phyloP scores from a whole-genome alignment of 2,888 invertebrate genomes.

The Achlya flavicornis region DNA sequence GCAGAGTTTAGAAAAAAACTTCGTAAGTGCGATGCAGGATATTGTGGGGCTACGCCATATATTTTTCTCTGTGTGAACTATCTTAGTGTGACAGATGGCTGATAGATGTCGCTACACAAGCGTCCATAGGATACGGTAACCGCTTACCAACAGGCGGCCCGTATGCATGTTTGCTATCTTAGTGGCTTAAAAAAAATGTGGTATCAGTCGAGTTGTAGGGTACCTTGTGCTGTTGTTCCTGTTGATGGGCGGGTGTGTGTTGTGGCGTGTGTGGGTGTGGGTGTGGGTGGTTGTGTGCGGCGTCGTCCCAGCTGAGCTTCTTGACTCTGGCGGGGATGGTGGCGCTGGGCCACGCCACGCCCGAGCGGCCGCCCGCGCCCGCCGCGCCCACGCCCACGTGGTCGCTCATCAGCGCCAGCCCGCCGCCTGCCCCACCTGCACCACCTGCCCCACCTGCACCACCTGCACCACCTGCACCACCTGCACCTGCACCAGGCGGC shows the following conservation, averaged over 20 bases:
- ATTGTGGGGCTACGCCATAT: too few relatives aligned
- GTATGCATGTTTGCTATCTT: too few relatives aligned
- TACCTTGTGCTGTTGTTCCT: too few relatives aligned
- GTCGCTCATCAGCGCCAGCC: conserved; percentile 64
- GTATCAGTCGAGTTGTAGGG: too few relatives aligned
- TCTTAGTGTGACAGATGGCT: too few relatives aligned
- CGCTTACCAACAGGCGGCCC: too few relatives aligned
- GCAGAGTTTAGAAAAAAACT: too few relatives aligned
- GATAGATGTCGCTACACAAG: too few relatives aligned
- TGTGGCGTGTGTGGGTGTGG: conserved; percentile 27
- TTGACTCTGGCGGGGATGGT: conserved; percentile 89
- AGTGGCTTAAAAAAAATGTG: too few relatives aligned
- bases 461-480: conserved; percentile 32
- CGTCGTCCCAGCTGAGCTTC: conserved; percentile 86
- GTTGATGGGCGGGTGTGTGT: conserved; percentile 14
- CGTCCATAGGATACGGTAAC: too few relatives aligned
- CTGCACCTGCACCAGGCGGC: conserved; percentile 48
- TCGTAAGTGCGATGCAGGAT: too few relatives aligned
- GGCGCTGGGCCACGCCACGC: conserved; percentile 86
- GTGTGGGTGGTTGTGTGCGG: conserved; percentile 25
- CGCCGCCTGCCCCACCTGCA: conserved; percentile 19
- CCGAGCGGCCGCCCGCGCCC: conserved; percentile 61
- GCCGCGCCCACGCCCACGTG: conserved; percentile 55
- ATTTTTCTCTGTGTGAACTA: too few relatives aligned
- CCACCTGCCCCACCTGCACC: not conserved